Evolutionary conservation across 2,113 vertebrate genomes (phyloP).

Genomic region (Gymnobelideus leadbeateri): DNA sequence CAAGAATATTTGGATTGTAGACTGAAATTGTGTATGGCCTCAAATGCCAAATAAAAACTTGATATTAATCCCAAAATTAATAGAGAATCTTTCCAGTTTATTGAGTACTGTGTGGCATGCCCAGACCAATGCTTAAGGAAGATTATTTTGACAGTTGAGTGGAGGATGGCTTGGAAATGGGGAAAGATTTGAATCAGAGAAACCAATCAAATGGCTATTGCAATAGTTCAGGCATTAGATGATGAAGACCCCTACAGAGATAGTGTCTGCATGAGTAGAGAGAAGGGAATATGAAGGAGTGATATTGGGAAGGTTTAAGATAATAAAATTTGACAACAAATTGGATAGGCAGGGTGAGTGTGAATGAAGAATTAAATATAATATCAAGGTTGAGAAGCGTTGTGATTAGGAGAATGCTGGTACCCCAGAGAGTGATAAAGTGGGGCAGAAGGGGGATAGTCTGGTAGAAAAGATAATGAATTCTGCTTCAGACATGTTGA

Average conservation of each 20-base stretch:
- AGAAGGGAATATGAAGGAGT: not conserved
- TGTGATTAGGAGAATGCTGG: not conserved
- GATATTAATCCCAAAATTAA: too few species aligned
- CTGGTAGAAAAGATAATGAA: not conserved
- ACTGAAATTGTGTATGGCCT: too few species aligned
- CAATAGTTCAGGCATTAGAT: not conserved
- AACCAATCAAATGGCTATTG: not conserved
- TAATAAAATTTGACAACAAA: not conserved
- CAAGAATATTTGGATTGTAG: too few species aligned
- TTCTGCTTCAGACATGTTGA: not conserved
- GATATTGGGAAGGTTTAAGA: not conserved
- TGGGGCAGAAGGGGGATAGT: too few species aligned
- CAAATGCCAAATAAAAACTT: too few species aligned
- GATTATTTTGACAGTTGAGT: too few species aligned
- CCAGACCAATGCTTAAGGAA: too few species aligned
- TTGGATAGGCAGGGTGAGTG: not conserved
- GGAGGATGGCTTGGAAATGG: not conserved
- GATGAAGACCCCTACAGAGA: not conserved
- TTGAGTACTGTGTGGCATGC: too few species aligned
- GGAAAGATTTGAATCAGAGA: not conserved
- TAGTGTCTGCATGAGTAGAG: not conserved
- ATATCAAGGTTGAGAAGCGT: not conserved
- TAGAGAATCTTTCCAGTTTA: too few species aligned
- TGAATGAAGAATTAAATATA: not conserved
- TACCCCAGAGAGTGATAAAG: not conserved